phyloP scores from a whole-genome alignment of 1,140 invertebrate genomes.

The Pollicipes pollicipes region DNA sequence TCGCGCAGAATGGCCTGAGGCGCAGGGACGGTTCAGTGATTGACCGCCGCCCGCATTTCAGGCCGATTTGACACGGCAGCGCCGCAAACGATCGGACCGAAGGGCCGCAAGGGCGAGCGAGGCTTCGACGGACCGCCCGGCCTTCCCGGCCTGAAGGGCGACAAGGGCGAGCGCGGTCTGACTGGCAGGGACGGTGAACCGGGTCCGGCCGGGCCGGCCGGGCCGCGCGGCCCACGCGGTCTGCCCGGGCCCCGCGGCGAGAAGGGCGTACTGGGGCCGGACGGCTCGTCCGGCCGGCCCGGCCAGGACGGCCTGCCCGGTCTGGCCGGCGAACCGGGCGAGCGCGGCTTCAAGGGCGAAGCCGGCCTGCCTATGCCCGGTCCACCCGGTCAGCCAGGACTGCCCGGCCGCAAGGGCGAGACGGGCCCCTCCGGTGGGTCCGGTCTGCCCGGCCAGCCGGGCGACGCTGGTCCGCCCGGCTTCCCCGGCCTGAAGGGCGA shows the following conservation, averaged over 20 bases:
- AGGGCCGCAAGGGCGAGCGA: slow-evolving; percentile 20
- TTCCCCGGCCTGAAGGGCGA: slow-evolving; percentile 28
- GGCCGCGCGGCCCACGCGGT: slow-evolving; percentile 2
- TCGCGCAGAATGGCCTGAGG: no score
- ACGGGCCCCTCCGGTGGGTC: no score
- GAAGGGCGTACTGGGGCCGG: slow-evolving; percentile 18
- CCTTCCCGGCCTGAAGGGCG: slow-evolving; percentile 13
- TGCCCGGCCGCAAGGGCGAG: slow-evolving; percentile 19
- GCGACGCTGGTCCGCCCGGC: slow-evolving; percentile 36
- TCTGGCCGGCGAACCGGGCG: slow-evolving; percentile 6
- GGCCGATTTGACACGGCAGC: no score
- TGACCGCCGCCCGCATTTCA: no score
- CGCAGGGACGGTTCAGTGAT: no score
- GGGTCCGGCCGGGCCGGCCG: slow-evolving; percentile 51
- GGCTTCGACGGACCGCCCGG: slow-evolving; percentile 23
- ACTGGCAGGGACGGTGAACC: slow-evolving; percentile 32
- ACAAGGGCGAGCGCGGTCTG: neutral
- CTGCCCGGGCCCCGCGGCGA: slow-evolving; percentile 16
- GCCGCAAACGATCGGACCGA: no score
- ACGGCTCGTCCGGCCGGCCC: slow-evolving; percentile 14
- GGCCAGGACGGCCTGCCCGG: slow-evolving; percentile 16
- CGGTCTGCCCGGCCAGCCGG: slow-evolving; percentile 19
- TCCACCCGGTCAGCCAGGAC: slow-evolving; percentile 22
- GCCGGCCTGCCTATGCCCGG: slow-evolving; percentile 18
- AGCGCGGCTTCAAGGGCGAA: slow-evolving; percentile 13